Evolutionary conservation across 1,140 invertebrate genomes (phyloP), one percentile per base, ranked within the genome.

Genomic region (Phocides pigmalion): DNA sequence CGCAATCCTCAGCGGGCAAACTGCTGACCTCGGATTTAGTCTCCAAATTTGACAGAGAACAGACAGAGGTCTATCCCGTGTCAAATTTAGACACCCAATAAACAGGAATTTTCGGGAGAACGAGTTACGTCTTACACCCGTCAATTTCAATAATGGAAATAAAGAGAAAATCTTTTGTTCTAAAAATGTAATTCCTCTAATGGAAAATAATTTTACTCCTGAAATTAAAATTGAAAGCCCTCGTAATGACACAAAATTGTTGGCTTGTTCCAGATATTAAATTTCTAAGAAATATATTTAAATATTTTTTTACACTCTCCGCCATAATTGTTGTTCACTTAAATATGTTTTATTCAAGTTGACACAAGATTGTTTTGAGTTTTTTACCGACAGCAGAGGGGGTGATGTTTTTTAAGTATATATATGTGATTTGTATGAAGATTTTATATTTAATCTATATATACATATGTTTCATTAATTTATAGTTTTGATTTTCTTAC

Each of bases 61-160:
- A 67, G 70, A 72, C 67, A 68, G 68, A 62, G 71, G 70, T 75
- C 70, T 63, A 59, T 72, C 64, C 37, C 41, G 5, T 72, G 66
- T 72, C 73, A 75, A 68, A 72, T 75, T 69, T 68, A 46, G 56
- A 50, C 64, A 64, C 41, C 65, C 54, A 74, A 70, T 75, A 70
- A 72, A 49, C 46, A 54, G 46, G 50, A 66, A 72, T 64, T n/a
- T 72, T 61, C 68, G 35, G 59, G 37, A 68, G 73, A 72, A 66
- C 69, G 41, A 70, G 61, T 74, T 64, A 69, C 62, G 35, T 56
- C 49, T 54, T 62, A 66, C 68, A 59, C 37, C 63, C 67, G 76
- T 72, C 72, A 68, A 69, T 73, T 53, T 68, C 53, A 72, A 78
- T 78, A 61, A 47, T 2, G 16, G 19, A 61, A 39, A 39, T 61